These are phyloP conservation scores for Pluvianellus socialis DNA, from an alignment of 2,113 vertebrate genomes.

Conservation along the genomic window DNA sequence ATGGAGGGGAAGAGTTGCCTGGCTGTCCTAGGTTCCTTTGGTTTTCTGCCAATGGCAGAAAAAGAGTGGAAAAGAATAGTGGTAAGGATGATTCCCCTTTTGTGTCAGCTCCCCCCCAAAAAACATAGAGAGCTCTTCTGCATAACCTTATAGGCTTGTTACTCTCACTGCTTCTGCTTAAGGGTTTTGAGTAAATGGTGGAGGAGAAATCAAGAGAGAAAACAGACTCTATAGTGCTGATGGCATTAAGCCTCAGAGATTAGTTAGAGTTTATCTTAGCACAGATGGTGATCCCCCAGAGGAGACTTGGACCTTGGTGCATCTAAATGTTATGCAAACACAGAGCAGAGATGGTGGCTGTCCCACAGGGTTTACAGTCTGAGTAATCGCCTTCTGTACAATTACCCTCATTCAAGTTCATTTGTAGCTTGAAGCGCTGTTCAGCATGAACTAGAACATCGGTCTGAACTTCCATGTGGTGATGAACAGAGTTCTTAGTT, in stretches of 20 bases:
- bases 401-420: slow-evolving; percentile 15
- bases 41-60: not conserved
- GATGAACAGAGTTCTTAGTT: not conserved
- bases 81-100: not conserved
- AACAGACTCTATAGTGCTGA: not conserved
- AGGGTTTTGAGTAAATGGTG: not conserved
- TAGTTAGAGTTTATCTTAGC: slow-evolving; percentile 38
- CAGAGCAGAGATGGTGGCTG: slow-evolving; percentile 4
- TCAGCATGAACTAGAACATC: not conserved
- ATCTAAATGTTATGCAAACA: slow-evolving; percentile 27
- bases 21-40: not conserved
- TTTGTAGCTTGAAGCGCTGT: not conserved
- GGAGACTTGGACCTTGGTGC: slow-evolving; percentile 26
- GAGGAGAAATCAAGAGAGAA: slow-evolving; percentile 18
- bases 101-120: not conserved
- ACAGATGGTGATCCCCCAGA: slow-evolving; percentile 35
- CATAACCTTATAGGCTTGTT: not conserved
- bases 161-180: not conserved
- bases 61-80: too few relatives aligned
- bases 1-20: not conserved
- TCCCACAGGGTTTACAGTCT: slow-evolving; percentile 12
- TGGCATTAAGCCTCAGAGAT: slow-evolving; percentile 34
- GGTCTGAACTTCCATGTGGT: not conserved
- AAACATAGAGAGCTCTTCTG: not conserved
- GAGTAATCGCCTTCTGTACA: not conserved